A percentile compares a stretch with the other conserved stretches of the same genome.
phyloP scores from a whole-genome alignment of 2,888 invertebrate genomes.

The Pomacea canaliculata region DNA sequence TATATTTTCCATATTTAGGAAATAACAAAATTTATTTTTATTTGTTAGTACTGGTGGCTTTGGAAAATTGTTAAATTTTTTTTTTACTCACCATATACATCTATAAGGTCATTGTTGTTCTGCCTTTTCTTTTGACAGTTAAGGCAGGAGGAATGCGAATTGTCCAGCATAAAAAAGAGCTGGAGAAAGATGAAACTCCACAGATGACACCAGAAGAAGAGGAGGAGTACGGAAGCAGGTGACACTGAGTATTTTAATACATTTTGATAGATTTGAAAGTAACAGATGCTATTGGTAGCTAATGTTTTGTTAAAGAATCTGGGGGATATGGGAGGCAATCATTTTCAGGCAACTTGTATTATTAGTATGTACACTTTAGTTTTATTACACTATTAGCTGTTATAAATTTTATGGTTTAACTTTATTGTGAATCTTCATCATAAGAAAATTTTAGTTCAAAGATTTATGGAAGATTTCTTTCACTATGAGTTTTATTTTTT shows the following conservation, averaged over 20 bases:
- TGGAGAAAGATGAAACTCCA: constrained; percentile 38
- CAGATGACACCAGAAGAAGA: constrained; percentile 42
- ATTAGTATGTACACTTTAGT: too few species aligned
- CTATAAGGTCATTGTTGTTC: too few species aligned
- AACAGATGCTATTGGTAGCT: not conserved
- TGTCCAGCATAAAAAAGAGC: constrained; percentile 49
- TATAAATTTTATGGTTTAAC: not conserved
- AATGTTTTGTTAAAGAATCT: not conserved
- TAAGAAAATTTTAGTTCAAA: not conserved
- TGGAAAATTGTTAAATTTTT: too few species aligned
- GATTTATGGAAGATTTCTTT: not conserved
- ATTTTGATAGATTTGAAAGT: not conserved
- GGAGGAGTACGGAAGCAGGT: constrained; percentile 49
- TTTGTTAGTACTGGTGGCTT: too few species aligned
- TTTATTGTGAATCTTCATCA: not conserved
- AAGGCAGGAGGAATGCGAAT: constrained; percentile 60
- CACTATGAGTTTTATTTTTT: too few species aligned
- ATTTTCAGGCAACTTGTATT: too few species aligned
- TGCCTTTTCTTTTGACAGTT: constrained; percentile 36
- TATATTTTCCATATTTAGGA: too few species aligned
- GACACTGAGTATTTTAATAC: constrained; percentile 5
- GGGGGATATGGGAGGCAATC: not conserved
- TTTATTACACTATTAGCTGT: too few species aligned
- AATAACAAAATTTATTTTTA: too few species aligned
- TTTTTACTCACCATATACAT: too few species aligned